Evolutionary conservation across 2,888 invertebrate species (phyloP), one percentile per base, ranked within the genome.

Genomic region (Heterodera filipjevi): DNA sequence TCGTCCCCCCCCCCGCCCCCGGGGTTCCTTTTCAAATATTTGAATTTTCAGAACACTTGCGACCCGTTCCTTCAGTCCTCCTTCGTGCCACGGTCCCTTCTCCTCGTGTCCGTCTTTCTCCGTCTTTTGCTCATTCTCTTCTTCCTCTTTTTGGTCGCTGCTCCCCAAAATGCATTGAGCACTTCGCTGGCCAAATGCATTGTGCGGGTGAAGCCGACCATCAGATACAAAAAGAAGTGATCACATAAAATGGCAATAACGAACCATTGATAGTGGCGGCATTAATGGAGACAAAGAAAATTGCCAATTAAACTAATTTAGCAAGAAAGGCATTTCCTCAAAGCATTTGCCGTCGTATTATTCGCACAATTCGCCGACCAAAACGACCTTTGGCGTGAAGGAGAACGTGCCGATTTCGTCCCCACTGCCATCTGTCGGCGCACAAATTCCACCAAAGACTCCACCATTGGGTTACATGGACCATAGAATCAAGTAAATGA

Each of bases 31-130:
- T 39, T 71, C 2, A 19, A 32, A 78, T n/a, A n/a, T 16, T 71
- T 33, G 32, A 70, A 35, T 32, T 77, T 68, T 32, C 81, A 87
- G 87, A 87, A 88, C 82, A 87, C 87, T 0, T 88, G 88, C 71
- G 88, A 88, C 73, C 87, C 87, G n/a, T 82, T 82, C 76, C 83
- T 88, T 49, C 80, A 82, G 39, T 79, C 80, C 22, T 83, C 85
- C 14, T 88, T 84, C 81, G 82, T 87, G 44, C 84, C 87, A 3
- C 35, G 77, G 39, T 77, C 71, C 49, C 78, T 88, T 30, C 81
- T 88, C 19, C 79, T 86, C 66, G 35, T 80, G 16, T 80, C 88
- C 46, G 79, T 87, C 35, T 82, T 79, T 22, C 78, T 85, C 66
- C 84, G 87, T 6, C 77, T 87, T 30, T 32, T 83, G 8, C 83